phyloP scores from a whole-genome alignment of 2,888 invertebrate genomes.

The Temnothorax ravouxi region DNA sequence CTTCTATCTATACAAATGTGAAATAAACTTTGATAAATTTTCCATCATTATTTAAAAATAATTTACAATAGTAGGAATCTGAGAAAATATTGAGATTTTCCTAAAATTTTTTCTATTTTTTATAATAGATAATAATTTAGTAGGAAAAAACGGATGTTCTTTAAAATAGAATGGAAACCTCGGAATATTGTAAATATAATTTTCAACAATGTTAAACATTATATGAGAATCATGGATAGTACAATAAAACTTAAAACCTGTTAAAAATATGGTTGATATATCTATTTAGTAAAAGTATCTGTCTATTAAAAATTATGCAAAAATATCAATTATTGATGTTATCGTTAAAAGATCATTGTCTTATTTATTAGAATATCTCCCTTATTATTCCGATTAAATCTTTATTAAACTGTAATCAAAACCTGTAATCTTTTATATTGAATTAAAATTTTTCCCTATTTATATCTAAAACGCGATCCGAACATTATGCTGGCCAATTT shows the following conservation, averaged over 20 bases:
- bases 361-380: not conserved
- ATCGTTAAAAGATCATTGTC: not conserved
- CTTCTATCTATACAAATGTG: not conserved
- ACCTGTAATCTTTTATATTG: not conserved
- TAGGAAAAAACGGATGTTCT: not conserved
- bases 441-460: not conserved
- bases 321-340: not conserved
- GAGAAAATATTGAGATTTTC: not conserved
- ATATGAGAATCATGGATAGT: not conserved
- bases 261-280: not conserved
- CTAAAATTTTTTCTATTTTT: not conserved
- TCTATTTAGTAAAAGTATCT: not conserved
- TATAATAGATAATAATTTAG: not conserved
- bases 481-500: not conserved
- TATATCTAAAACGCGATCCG: not conserved
- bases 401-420: not conserved
- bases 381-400: not conserved
- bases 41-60: not conserved
- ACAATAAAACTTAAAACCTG: not conserved
- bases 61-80: not conserved
- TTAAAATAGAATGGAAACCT: not conserved
- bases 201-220: not conserved
- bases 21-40: slow-evolving; percentile 22
- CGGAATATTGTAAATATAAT: not conserved
- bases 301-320: not conserved